Percentiles rank a stretch among this genome's conserved stretches.
phyloP scores from a whole-genome alignment of 2,113 vertebrate genomes.

The Ciconia boyciana region DNA sequence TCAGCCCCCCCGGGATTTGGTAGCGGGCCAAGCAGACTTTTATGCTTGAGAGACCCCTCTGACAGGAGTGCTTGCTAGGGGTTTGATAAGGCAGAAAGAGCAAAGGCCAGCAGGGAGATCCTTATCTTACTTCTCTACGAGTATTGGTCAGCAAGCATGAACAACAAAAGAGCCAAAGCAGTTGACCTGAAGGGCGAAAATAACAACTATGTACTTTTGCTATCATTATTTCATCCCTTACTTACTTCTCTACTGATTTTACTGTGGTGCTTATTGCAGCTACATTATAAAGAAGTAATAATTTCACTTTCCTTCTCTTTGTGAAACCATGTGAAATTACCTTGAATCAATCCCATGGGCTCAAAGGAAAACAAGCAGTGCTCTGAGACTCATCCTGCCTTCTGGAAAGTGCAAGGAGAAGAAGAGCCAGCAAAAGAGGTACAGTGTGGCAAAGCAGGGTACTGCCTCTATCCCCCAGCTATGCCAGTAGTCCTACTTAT shows the following conservation, averaged over 20 bases:
- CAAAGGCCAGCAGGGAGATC: not conserved
- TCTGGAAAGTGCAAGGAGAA: not conserved
- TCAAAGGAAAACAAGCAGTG: not conserved
- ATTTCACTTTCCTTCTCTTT: not conserved
- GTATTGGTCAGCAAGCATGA: not conserved
- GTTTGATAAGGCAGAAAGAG: not conserved
- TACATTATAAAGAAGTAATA: not conserved
- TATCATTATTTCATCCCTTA: not conserved
- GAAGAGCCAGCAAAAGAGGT: not conserved
- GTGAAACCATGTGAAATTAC: not conserved
- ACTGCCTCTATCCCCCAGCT: not conserved
- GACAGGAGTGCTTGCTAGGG: not conserved
- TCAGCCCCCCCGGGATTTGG: not conserved
- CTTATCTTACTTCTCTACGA: not conserved
- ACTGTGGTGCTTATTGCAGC: not conserved
- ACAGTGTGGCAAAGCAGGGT: not conserved
- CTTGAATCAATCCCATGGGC: not conserved
- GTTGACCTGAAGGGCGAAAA: not conserved
- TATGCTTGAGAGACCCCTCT: not conserved
- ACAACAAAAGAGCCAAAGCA: not conserved
- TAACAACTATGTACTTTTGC: not conserved
- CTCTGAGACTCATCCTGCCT: not conserved
- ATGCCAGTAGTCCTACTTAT: not conserved
- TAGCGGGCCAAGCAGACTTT: not conserved
- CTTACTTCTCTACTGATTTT: not conserved